Percentiles rank a stretch among this genome's conserved stretches.
Conservation (phyloP, 2,113 vertebrate genomes). For the Choloepus hoffmanni region DNA sequence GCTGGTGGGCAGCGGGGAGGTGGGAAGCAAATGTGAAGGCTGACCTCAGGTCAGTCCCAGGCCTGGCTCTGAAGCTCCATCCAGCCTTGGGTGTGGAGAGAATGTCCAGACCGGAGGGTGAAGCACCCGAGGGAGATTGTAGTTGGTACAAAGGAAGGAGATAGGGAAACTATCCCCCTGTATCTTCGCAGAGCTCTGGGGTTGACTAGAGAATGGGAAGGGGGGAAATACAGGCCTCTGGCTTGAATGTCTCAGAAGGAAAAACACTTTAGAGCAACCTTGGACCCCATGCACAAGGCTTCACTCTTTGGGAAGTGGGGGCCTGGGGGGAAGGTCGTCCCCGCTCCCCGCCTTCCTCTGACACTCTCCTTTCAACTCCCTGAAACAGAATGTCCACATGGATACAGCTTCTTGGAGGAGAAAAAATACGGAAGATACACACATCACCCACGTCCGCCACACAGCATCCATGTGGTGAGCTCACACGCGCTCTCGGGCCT, state of each 20-base stretch:
- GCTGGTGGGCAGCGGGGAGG: neutral
- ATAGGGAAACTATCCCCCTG: neutral
- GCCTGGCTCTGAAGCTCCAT: neutral
- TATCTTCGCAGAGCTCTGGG: neutral
- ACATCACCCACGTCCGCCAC: neutral
- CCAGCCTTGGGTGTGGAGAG: neutral
- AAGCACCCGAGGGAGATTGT: neutral
- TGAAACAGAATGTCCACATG: constrained; percentile 25
- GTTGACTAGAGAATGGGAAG: neutral
- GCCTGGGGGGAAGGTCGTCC: rapidly evolving
- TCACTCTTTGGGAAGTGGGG: rapidly evolving
- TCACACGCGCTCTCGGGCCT: neutral
- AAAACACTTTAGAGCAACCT: constrained; percentile 76
- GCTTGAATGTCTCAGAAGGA: constrained; percentile 86
- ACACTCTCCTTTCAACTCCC: constrained; percentile 43
- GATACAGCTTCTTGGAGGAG: constrained; percentile 49
- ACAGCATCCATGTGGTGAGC: neutral
- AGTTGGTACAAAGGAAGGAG: constrained; percentile 60
- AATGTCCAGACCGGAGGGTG: neutral
- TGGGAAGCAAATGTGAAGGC: neutral
- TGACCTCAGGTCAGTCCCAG: neutral
- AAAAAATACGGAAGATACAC: neutral
- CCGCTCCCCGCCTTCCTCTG: neutral
- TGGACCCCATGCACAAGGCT: constrained; percentile 48
- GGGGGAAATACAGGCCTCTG: neutral